A percentile compares a stretch with the other conserved stretches of the same genome.
Conservation (phyloP, 2,888 invertebrate genomes). For the Tetragnatha montana region DNA sequence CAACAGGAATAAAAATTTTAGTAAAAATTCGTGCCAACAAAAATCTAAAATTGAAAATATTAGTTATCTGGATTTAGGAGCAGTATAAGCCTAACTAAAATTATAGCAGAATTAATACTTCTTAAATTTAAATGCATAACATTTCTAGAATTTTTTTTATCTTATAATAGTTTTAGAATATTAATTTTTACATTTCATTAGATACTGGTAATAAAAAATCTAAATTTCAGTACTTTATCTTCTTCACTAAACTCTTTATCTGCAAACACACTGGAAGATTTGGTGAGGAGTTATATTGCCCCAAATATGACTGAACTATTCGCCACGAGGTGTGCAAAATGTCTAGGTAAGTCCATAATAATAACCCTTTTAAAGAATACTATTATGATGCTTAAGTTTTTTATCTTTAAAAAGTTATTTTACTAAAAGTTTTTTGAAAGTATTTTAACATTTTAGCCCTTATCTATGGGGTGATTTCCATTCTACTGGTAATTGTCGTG, state of each 20-base stretch:
- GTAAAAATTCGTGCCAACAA: too few relatives aligned
- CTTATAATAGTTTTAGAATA: too few relatives aligned
- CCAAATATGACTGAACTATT: constrained; percentile 81
- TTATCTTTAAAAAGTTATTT: background rate
- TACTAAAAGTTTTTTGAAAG: background rate
- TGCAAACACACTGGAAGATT: constrained; percentile 92
- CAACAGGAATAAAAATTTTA: too few relatives aligned
- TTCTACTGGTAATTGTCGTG: constrained; percentile 89
- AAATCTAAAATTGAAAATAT: too few relatives aligned
- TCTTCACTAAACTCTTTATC: constrained; percentile 94
- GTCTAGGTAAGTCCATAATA: constrained; percentile 78
- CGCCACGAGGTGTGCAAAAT: constrained; percentile 85
- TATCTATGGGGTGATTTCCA: constrained; percentile 84
- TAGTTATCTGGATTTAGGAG: too few relatives aligned
- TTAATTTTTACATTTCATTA: background rate
- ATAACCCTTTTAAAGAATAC: background rate
- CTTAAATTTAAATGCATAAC: too few relatives aligned
- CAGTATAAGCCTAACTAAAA: too few relatives aligned
- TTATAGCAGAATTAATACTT: too few relatives aligned
- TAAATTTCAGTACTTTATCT: constrained; percentile 87
- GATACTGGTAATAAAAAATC: background rate
- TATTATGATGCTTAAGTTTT: background rate
- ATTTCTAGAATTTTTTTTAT: too few relatives aligned
- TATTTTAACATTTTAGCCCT: constrained; percentile 78
- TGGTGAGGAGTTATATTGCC: constrained; percentile 84